These are phyloP conservation scores for Pterostichus madidus DNA, from an alignment of 2,888 invertebrate species.

Conservation along the genomic window DNA sequence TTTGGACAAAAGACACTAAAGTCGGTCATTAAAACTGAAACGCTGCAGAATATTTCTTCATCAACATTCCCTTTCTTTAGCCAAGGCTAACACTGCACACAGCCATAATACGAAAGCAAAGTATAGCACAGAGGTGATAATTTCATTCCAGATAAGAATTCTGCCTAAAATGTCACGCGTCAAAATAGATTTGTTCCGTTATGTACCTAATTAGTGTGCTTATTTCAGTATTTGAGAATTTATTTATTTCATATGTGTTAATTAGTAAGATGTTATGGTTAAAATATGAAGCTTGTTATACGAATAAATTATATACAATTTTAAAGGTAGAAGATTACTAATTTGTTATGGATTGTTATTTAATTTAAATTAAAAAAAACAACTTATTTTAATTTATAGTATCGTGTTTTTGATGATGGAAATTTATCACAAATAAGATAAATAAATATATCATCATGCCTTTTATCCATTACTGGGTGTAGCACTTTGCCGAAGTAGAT, in stretches of 20 bases:
- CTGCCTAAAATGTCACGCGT: constrained; percentile 33
- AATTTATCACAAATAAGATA: no score
- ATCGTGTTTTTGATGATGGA: no score
- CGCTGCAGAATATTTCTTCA: constrained; percentile 53
- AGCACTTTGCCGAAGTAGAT: no score
- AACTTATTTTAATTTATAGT: no score
- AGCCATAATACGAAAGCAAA: constrained; percentile 21
- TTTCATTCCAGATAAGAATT: constrained; percentile 37
- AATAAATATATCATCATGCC: no score
- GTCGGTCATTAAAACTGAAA: constrained; percentile 57
- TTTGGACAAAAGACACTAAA: constrained; percentile 50
- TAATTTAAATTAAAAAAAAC: no score
- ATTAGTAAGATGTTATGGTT: constrained; percentile 12
- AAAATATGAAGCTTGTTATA: no score
- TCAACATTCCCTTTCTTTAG: constrained; percentile 49
- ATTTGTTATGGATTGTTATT: no score
- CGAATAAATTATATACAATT: no score
- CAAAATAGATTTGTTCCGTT: constrained; percentile 46
- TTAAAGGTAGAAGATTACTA: no score
- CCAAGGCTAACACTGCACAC: constrained; percentile 31
- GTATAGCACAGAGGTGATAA: constrained; percentile 40
- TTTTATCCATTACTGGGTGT: no score
- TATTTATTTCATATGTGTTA: constrained; percentile 25
- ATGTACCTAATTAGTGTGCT: constrained; percentile 19
- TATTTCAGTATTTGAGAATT: background rate